Percentiles rank a stretch among this genome's conserved stretches.
Evolutionary conservation across 2,797 vertebrate species (phyloP).

Genomic region (Danio aesculapii): DNA sequence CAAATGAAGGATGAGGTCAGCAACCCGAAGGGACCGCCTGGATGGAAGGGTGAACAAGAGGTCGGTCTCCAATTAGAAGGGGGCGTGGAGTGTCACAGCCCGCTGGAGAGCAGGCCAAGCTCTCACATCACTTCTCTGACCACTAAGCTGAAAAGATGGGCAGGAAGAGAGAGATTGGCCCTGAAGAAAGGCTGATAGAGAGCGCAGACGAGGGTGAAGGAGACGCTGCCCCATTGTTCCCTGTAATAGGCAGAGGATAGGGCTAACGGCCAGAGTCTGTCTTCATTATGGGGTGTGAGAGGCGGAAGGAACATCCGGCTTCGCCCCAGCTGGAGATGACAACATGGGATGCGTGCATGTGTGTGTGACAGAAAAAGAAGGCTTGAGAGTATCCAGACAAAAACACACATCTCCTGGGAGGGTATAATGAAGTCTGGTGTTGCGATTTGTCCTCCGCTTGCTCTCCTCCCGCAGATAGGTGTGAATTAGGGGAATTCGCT

Average conservation of each 20-base stretch:
- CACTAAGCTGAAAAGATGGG: slow-evolving; percentile 35
- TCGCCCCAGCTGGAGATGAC: slow-evolving; percentile 47
- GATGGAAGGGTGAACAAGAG: slow-evolving; percentile 49
- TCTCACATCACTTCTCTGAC: slow-evolving; percentile 49
- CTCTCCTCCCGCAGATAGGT: slow-evolving; percentile 46
- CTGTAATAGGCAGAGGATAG: slow-evolving; percentile 37
- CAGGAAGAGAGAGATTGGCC: slow-evolving; percentile 43
- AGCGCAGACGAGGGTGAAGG: slow-evolving; percentile 47
- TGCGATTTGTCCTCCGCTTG: slow-evolving; percentile 44
- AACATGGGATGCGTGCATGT: not conserved
- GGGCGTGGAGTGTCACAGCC: slow-evolving; percentile 50
- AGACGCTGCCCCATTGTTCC: slow-evolving; percentile 49
- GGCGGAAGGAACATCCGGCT: slow-evolving; percentile 43
- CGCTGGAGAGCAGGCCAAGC: slow-evolving; percentile 47
- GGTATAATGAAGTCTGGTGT: slow-evolving; percentile 52
- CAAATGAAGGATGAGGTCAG: slow-evolving; percentile 38
- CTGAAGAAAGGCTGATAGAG: slow-evolving; percentile 40
- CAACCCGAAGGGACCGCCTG: slow-evolving; percentile 18
- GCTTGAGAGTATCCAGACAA: slow-evolving; percentile 20
- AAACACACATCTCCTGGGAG: slow-evolving; percentile 47
- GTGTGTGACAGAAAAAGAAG: slow-evolving; percentile 23
- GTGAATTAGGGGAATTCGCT: slow-evolving; percentile 53
- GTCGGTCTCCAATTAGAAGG: slow-evolving; percentile 55
- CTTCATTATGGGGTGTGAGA: slow-evolving; percentile 59
- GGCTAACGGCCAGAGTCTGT: slow-evolving; percentile 46